These are phyloP conservation scores for Chymomyza caudatula DNA, from an alignment of 2,888 invertebrate genomes.

Conservation along the genomic window DNA sequence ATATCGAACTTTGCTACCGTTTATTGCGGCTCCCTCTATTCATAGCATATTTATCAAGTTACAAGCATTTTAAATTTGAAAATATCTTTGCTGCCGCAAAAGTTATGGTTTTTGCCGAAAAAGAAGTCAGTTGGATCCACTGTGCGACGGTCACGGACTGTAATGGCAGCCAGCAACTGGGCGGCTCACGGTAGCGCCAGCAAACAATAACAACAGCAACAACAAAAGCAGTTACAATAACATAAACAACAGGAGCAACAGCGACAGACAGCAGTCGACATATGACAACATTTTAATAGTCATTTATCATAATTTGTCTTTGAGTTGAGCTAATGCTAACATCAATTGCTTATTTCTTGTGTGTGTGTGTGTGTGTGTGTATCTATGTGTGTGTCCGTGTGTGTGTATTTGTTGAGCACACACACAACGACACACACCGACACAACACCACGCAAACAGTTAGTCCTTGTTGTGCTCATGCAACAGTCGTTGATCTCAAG, in stretches of 20 bases:
- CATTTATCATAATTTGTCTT: constrained; percentile 69
- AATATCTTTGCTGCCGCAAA: too few species aligned
- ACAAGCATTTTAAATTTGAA: too few species aligned
- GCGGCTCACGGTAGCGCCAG: constrained; percentile 43
- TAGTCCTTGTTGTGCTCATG: too few species aligned
- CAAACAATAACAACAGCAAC: constrained; percentile 20
- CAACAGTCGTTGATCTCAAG: too few species aligned
- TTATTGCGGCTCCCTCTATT: too few species aligned
- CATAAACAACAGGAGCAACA: not conserved
- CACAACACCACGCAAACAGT: too few species aligned
- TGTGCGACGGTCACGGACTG: not conserved
- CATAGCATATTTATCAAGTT: too few species aligned
- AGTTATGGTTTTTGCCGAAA: too few species aligned
- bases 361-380: constrained; percentile 2
- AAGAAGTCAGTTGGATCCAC: too few species aligned
- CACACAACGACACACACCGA: too few species aligned
- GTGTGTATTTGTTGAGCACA: too few species aligned
- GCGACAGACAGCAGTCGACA: constrained; percentile 37
- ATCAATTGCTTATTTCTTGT: constrained; percentile 46
- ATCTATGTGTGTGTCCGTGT: not conserved
- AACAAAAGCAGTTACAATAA: not conserved
- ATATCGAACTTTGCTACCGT: too few species aligned
- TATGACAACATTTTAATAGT: constrained; percentile 66
- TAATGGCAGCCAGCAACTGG: constrained; percentile 23
- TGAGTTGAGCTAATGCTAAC: constrained; percentile 52